Evolutionary conservation across 2,888 invertebrate species (phyloP), one percentile per base, ranked within the genome.

Genomic region (Helleia helle): DNA sequence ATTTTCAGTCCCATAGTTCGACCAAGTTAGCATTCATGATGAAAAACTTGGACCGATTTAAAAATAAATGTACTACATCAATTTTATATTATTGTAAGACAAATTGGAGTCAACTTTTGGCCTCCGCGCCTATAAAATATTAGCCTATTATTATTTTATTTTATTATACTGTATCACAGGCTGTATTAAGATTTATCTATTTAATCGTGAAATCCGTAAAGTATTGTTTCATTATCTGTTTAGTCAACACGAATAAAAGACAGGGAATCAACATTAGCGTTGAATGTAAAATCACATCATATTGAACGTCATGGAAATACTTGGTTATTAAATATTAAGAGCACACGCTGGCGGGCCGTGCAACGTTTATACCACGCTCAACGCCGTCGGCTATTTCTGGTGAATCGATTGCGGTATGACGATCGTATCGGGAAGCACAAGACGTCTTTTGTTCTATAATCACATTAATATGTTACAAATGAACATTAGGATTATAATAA

Each of bases 261-360:
- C 44, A 37, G 36, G 42, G 41, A 44, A 44, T 36, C 25, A 28
- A 36, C 27, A 13, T 28, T 51, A 58, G 65, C n/a, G n/a, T n/a
- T 69, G 58, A 65, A 75, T 72, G 68, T 67, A 56, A 65, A 65
- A 75, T 67, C 48, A 59, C 38, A 54, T 49, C 52, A 61, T 48
- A 64, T 62, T 62, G 54, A 50, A 55, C 61, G 63, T 64, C 64
- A 71, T 71, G 69, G 63, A 70, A 74, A 69, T 73, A 72, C 67
- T 71, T 58, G 59, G 60, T 49, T 59, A 76, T 81, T 70, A 80
- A 76, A 72, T 77, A 83, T 81, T 73, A 70, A 77, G 68, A 55
- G 55, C 17, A 44, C 56, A 57, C 8, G 48, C n/a, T 40, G 55
- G 48, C 52, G 54, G 58, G n/a, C n/a, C 59, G 54, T 69, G 68